Percentiles rank a stretch among this genome's conserved stretches.
These are phyloP conservation scores for Labeo calbasu DNA, from an alignment of 2,797 vertebrate genomes.

Conservation along the genomic window DNA sequence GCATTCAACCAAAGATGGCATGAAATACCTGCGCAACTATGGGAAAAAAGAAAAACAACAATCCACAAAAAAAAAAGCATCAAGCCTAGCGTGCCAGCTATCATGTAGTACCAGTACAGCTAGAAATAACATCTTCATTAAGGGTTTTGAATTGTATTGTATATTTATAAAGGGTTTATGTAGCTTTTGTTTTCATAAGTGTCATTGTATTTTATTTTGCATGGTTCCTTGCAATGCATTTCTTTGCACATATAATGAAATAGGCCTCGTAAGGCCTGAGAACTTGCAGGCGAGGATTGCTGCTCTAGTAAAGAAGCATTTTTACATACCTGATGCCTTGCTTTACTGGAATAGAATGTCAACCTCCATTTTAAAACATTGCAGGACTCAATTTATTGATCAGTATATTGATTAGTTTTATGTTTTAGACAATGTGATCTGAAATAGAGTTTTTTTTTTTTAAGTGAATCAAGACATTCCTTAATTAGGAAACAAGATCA, in stretches of 20 bases:
- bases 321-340: slow-evolving; percentile 87
- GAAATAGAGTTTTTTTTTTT: slow-evolving; percentile 81
- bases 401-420: slow-evolving; percentile 93
- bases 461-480: slow-evolving; percentile 97
- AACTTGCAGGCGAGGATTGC: slow-evolving; percentile 95
- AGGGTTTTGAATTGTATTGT: slow-evolving; percentile 92
- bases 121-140: slow-evolving; percentile 89
- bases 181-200: slow-evolving; percentile 93
- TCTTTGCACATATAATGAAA: slow-evolving; percentile 99
- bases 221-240: slow-evolving; percentile 99
- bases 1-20: slow-evolving; percentile 99
- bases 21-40: slow-evolving; percentile 93
- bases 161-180: slow-evolving; percentile 99
- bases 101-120: slow-evolving; percentile 92
- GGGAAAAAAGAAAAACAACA: slow-evolving; percentile 66
- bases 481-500: slow-evolving; percentile 86
- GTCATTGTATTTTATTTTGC: slow-evolving; percentile 89
- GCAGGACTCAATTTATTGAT: slow-evolving; percentile 92
- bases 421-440: slow-evolving; percentile 91
- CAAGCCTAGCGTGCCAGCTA: slow-evolving; percentile 92
- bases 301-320: slow-evolving; percentile 95
- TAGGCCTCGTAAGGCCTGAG: slow-evolving; percentile 85
- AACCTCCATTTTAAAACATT: slow-evolving; percentile 88
- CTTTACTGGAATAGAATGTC: slow-evolving; percentile 92
- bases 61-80: slow-evolving; percentile 76